Evolutionary conservation across 92 coral and sea anemone genomes (phyloP).

Genomic region (Epizoanthus rinbou): DNA sequence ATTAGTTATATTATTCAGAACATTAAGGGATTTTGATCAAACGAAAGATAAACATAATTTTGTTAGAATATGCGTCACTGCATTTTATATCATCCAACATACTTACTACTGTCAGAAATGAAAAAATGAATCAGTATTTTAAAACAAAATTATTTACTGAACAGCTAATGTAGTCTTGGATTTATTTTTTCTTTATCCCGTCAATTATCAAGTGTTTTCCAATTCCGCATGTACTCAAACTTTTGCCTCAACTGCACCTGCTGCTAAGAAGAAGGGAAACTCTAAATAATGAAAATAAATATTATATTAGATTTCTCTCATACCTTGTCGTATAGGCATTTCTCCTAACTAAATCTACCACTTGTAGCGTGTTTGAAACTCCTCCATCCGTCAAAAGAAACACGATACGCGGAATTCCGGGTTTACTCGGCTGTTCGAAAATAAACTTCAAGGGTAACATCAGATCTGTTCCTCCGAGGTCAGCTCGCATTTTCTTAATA

Average conservation of each 20-base stretch:
- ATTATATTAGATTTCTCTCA: slow-evolving; percentile 36
- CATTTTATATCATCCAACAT: neutral
- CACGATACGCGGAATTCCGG: slow-evolving; percentile 71
- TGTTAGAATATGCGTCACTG: slow-evolving; percentile 3
- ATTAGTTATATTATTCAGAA: slow-evolving; percentile 15
- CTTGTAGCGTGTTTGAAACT: slow-evolving; percentile 77
- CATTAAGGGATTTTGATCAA: neutral
- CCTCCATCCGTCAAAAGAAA: slow-evolving; percentile 94
- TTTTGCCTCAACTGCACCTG: neutral
- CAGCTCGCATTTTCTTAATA: slow-evolving; percentile 90
- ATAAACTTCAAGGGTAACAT: slow-evolving; percentile 82
- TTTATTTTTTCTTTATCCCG: neutral
- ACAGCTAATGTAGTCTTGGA: neutral
- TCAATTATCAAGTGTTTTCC: neutral
- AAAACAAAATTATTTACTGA: neutral
- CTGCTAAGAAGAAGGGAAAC: neutral
- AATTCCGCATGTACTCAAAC: neutral
- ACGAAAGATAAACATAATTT: neutral
- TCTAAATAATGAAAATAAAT: slow-evolving; percentile 15
- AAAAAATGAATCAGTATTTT: too few relatives aligned
- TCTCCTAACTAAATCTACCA: slow-evolving; percentile 82
- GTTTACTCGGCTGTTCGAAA: slow-evolving; percentile 86
- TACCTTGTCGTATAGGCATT: slow-evolving; percentile 85
- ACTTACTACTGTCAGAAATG: too few relatives aligned
- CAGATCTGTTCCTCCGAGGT: slow-evolving; percentile 90